Conservation (phyloP, 2,888 invertebrate species). For the Malachius bipustulatus region DNA sequence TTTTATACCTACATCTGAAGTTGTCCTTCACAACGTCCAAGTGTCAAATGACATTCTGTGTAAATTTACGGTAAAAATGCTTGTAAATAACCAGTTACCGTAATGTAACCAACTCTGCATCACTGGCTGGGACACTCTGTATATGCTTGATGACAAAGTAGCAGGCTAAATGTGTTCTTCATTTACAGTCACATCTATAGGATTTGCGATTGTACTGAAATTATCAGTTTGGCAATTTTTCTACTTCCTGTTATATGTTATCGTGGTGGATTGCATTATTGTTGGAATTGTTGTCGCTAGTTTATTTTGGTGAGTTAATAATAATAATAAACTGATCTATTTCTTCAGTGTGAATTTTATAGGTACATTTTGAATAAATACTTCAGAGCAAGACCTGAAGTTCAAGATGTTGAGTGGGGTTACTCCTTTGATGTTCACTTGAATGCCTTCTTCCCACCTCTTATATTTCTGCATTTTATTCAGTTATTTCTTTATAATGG, state of each 20-base stretch:
- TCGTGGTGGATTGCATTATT: constrained; percentile 89
- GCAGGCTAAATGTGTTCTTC: constrained; percentile 16
- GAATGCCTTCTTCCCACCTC: constrained; percentile 96
- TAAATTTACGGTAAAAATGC: no score
- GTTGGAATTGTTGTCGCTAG: constrained; percentile 80
- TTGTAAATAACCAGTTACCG: no score
- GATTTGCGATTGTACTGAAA: constrained; percentile 68
- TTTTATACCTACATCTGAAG: no score
- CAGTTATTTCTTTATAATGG: constrained; percentile 81
- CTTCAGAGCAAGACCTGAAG: constrained; percentile 51
- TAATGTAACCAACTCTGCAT: no score
- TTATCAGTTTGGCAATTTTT: constrained; percentile 58
- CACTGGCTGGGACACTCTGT: no score
- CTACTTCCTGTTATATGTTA: constrained; percentile 79
- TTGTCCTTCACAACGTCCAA: no score
- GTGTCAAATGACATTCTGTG: no score
- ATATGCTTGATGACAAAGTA: neutral
- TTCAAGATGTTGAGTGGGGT: constrained; percentile 91
- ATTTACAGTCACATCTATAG: constrained; percentile 75
- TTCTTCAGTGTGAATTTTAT: constrained; percentile 21
- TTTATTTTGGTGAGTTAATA: constrained; percentile 67
- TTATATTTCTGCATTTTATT: constrained; percentile 85
- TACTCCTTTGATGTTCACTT: constrained; percentile 98
- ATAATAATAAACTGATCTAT: constrained; percentile 9
- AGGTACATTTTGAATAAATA: constrained; percentile 77